Base-by-base conservation (phyloP, 2,113 vertebrate genomes). In the Pterocles burchelli region DNA sequence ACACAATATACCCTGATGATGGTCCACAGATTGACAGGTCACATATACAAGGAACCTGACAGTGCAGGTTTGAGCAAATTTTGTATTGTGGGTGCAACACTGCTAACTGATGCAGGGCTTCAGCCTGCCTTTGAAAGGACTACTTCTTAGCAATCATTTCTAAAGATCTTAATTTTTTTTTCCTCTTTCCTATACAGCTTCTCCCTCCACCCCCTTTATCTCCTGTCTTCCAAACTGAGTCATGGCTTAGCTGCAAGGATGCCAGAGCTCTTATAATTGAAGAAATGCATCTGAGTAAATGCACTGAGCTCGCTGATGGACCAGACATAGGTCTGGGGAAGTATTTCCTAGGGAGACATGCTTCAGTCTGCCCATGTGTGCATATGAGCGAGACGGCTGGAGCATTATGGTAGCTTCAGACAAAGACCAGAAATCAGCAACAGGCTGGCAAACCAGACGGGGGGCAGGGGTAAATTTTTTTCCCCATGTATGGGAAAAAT, bases 391-490 rank as follows among this genome's bases (percentile, higher is more conserved):
- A 75, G 22, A 13, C 18, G 34, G 15, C 10, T 66, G 72, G 11
- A 62, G 22, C 29, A 29, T 0, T 49, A 43, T 7, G 36, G 38
- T 5, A 61, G 22, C 16, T 85, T 51, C 51, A 49, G 65, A 59
- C 26, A 82, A 80, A 72, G 20, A 24, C 24, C 33, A 55, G 70
- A 72, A 55, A 72, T 54, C 29, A 72, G 21, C 16, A 33, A 24
- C 11, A 72, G 12, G 13, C 57, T 82, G 29, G 16, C 31, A 90
- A 63, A 72, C 4, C 7, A 43, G 26, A 38, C 1, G 2, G 1
- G 1, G 4, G 0, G 1, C 0, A 0, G 2, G 5, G 2, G 29
- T 41, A 58, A 36, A 49, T 5, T 4, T 11, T 77, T 88, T 31
- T 36, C 22, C 8, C 22, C 5, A 9, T 54, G 46, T 43, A 3